Percentiles rank a stretch among this genome's conserved stretches.
phyloP scores from a whole-genome alignment of 2,113 vertebrate genomes.

The Dasypus novemcinctus region DNA sequence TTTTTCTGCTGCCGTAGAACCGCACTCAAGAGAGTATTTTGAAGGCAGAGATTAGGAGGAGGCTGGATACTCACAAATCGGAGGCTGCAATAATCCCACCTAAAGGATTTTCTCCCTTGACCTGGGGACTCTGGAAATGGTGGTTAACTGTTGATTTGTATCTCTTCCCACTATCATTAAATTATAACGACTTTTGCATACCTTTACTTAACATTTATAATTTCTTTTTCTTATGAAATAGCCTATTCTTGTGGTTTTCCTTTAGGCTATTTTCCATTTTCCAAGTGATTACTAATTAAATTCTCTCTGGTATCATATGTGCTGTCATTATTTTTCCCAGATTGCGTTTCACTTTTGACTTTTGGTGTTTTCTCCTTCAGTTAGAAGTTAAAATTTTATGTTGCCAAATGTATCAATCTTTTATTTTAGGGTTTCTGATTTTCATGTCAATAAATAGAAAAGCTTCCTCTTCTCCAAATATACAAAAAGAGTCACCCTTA shows the following conservation, averaged over 20 bases:
- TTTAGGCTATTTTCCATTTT: neutral
- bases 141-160: neutral
- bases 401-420: constrained; percentile 5
- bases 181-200: neutral
- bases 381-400: constrained; percentile 17
- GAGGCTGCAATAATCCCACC: neutral
- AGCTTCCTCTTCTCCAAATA: neutral
- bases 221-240: neutral
- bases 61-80: neutral
- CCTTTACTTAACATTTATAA: neutral
- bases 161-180: neutral
- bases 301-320: neutral
- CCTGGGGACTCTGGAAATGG: neutral
- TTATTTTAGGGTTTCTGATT: constrained; percentile 2
- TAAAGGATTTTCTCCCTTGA: neutral
- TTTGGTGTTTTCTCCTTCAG: neutral
- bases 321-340: neutral
- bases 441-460: constrained; percentile 14
- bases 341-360: neutral
- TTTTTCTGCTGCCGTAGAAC: neutral
- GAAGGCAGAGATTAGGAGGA: neutral
- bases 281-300: neutral
- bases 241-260: neutral
- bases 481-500: neutral
- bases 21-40: neutral